phyloP scores from a whole-genome alignment of 2,113 vertebrate genomes.

The Leptodactylus fuscus region DNA sequence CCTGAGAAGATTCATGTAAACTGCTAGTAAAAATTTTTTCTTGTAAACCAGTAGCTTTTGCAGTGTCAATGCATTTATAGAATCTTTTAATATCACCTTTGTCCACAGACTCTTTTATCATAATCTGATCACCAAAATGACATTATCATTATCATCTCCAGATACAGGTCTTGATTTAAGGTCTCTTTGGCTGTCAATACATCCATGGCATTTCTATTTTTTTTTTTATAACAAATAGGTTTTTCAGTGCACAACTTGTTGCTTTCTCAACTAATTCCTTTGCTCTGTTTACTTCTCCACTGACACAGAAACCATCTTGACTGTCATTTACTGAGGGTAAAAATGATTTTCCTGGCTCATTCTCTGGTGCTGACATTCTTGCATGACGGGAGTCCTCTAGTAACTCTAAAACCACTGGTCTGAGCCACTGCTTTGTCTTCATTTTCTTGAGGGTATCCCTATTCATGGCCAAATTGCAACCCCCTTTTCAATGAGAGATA shows the following conservation, averaged over 20 bases:
- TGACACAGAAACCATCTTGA: background rate
- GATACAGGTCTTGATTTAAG: background rate
- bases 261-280: background rate
- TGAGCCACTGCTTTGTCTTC: too few relatives aligned
- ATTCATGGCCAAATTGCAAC: too few relatives aligned
- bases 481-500: too few relatives aligned
- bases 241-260: background rate
- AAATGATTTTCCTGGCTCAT: background rate
- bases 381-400: background rate
- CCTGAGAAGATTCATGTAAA: too few relatives aligned
- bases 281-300: background rate
- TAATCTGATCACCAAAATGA: too few relatives aligned
- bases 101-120: too few relatives aligned
- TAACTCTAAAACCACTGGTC: too few relatives aligned
- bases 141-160: too few relatives aligned
- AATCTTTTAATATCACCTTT: background rate
- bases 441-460: too few relatives aligned
- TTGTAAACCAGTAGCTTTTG: background rate
- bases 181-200: background rate
- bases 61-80: background rate
- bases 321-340: background rate
- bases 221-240: background rate
- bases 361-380: background rate
- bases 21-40: background rate
- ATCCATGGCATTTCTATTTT: background rate